A percentile compares a stretch with the other conserved stretches of the same genome.
Evolutionary conservation across 2,888 invertebrate species (phyloP).

Genomic region (Hypomecis punctinalis): DNA sequence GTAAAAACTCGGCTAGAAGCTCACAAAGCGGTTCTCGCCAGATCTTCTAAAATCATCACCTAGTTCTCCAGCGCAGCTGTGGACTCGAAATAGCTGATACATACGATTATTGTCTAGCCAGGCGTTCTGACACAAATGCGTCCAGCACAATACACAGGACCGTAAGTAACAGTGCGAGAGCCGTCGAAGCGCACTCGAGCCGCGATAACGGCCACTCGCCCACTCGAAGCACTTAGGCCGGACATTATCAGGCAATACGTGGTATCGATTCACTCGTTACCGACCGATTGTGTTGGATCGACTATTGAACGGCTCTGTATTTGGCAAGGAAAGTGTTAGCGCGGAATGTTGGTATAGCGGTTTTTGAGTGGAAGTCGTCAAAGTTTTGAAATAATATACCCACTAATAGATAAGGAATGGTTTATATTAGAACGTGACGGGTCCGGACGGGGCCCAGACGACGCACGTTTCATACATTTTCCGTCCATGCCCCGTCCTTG

Average conservation of each 20-base stretch:
- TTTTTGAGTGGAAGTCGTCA: neutral
- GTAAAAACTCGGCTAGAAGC: too few relatives aligned
- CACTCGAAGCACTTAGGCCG: slow-evolving; percentile 33
- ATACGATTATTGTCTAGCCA: too few relatives aligned
- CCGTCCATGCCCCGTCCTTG: too few relatives aligned
- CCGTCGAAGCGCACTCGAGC: slow-evolving; percentile 49
- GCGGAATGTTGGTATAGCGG: neutral
- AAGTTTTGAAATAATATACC: neutral
- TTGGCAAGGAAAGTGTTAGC: neutral
- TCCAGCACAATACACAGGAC: neutral
- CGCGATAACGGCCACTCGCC: slow-evolving; percentile 56
- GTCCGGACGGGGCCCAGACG: too few relatives aligned
- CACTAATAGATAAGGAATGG: too few relatives aligned
- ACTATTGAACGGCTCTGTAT: neutral
- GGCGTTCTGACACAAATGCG: too few relatives aligned
- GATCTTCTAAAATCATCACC: too few relatives aligned
- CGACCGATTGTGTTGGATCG: slow-evolving; percentile 3
- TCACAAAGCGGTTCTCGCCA: too few relatives aligned
- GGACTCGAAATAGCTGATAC: too few relatives aligned
- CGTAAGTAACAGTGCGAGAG: slow-evolving; percentile 19
- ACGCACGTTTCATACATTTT: too few relatives aligned
- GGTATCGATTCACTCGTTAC: slow-evolving; percentile 16
- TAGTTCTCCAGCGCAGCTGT: too few relatives aligned
- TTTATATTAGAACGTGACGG: too few relatives aligned
- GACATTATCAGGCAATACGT: slow-evolving; percentile 31